These are phyloP conservation scores for Drosophila mettleri DNA, from an alignment of 2,888 invertebrate genomes.

Conservation along the genomic window DNA sequence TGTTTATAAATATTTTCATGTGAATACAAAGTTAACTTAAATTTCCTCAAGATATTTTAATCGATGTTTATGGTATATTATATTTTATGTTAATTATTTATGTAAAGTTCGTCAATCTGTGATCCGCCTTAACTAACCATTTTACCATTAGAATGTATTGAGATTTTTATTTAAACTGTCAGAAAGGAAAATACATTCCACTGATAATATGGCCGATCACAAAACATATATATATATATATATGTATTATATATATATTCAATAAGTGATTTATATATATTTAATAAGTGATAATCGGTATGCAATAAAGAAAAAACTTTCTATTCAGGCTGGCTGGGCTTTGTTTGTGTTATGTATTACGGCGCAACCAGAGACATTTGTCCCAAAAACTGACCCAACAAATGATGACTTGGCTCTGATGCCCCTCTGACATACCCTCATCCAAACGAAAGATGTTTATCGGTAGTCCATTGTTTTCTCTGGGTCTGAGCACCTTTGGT, in stretches of 20 bases:
- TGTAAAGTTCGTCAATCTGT: constrained; percentile 17
- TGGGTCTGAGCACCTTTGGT: constrained; percentile 37
- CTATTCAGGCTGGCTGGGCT: background rate
- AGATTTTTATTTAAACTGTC: too few relatives aligned
- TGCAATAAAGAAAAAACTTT: constrained; percentile 18
- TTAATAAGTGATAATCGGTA: constrained; percentile 60
- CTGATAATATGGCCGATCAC: constrained; percentile 45
- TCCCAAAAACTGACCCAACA: constrained; percentile 54
- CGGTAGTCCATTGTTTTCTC: constrained; percentile 65
- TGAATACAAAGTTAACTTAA: too few relatives aligned
- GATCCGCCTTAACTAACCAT: constrained; percentile 38
- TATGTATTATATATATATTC: constrained; percentile 11
- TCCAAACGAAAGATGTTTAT: constrained; percentile 72
- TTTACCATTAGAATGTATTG: too few relatives aligned
- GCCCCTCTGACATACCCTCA: constrained; percentile 10
- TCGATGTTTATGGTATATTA: too few relatives aligned
- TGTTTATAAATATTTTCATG: too few relatives aligned
- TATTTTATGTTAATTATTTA: background rate
- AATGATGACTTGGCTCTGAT: constrained; percentile 8
- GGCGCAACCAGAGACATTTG: constrained; percentile 68
- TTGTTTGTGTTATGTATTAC: constrained; percentile 60
- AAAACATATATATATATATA: constrained; percentile 17
- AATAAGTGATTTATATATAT: constrained; percentile 39
- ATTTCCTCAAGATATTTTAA: too few relatives aligned
- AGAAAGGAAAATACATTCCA: too few relatives aligned